Evolutionary conservation across 2,113 vertebrate genomes (phyloP).

Genomic region (Forbesichthys agassizii): DNA sequence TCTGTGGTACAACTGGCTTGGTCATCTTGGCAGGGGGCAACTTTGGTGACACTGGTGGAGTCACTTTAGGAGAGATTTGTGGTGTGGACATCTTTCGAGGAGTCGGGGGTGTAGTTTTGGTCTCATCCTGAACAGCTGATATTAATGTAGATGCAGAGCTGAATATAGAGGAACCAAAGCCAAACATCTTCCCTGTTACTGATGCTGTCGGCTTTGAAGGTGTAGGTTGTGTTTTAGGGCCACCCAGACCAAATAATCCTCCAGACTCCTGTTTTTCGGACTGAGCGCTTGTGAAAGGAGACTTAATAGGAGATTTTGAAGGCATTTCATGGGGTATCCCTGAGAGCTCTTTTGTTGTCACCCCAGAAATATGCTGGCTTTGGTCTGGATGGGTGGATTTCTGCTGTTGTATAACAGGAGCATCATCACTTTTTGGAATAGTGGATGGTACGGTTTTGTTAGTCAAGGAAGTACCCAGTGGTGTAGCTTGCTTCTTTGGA

Average conservation of each 20-base stretch:
- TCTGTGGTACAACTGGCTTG: constrained; percentile 47
- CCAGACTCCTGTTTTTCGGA: constrained; percentile 76
- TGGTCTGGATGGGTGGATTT: constrained; percentile 53
- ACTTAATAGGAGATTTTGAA: constrained; percentile 64
- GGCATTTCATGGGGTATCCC: constrained; percentile 39
- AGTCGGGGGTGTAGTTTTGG: constrained; percentile 58
- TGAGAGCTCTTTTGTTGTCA: constrained; percentile 39
- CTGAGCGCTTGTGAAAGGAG: constrained; percentile 51
- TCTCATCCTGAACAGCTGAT: constrained; percentile 73
- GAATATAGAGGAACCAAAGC: constrained; percentile 71
- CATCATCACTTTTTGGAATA: constrained; percentile 27
- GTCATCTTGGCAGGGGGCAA: constrained; percentile 27
- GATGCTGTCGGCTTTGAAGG: constrained; percentile 61
- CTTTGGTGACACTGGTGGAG: constrained; percentile 64
- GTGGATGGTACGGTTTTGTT: constrained; percentile 36
- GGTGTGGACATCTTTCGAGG: constrained; percentile 64
- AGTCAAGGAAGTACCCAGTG: constrained; percentile 38
- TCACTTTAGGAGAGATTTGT: constrained; percentile 50
- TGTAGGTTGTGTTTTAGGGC: constrained; percentile 63
- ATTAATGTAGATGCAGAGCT: constrained; percentile 78
- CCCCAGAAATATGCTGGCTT: constrained; percentile 40
- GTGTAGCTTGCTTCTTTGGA: constrained; percentile 30
- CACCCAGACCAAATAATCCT: constrained; percentile 79
- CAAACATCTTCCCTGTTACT: constrained; percentile 77
- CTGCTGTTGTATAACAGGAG: constrained; percentile 39